phyloP scores from a whole-genome alignment of 2,888 invertebrate genomes.

The Margaritifera margaritifera region DNA sequence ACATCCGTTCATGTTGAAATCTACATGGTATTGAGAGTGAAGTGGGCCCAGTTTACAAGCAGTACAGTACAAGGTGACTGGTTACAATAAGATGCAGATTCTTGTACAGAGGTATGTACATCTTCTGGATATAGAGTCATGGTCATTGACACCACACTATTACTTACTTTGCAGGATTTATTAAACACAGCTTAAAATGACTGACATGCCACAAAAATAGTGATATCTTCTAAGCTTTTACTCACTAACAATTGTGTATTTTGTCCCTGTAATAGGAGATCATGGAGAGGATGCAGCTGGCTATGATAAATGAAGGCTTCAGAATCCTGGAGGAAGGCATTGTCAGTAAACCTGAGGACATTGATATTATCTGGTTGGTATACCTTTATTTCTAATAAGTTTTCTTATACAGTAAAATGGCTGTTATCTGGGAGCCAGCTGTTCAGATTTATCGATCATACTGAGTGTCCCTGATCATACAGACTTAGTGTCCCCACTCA shows the following conservation, averaged over 20 bases:
- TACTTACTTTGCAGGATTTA: background rate
- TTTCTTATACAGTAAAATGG: background rate
- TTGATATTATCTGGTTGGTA: slow-evolving; percentile 66
- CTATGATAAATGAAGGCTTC: slow-evolving; percentile 68
- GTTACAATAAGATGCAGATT: no score
- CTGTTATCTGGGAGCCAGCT: background rate
- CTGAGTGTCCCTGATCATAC: no score
- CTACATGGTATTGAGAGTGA: no score
- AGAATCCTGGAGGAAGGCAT: slow-evolving; percentile 66
- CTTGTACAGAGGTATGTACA: no score
- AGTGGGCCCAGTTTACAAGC: no score
- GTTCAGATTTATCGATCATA: no score
- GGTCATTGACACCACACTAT: background rate
- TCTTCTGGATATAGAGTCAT: no score
- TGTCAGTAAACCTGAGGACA: slow-evolving; percentile 63
- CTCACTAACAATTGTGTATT: background rate
- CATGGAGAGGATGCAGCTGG: slow-evolving; percentile 60
- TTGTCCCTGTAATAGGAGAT: slow-evolving; percentile 55
- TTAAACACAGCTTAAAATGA: background rate
- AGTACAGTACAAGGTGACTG: no score
- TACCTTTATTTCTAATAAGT: background rate
- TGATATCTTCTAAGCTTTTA: no score
- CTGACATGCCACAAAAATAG: no score
- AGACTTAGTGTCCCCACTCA: no score
- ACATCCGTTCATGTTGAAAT: no score